These are phyloP conservation scores for Aspidiotus destructor DNA, from an alignment of 2,888 invertebrate species.

Conservation along the genomic window DNA sequence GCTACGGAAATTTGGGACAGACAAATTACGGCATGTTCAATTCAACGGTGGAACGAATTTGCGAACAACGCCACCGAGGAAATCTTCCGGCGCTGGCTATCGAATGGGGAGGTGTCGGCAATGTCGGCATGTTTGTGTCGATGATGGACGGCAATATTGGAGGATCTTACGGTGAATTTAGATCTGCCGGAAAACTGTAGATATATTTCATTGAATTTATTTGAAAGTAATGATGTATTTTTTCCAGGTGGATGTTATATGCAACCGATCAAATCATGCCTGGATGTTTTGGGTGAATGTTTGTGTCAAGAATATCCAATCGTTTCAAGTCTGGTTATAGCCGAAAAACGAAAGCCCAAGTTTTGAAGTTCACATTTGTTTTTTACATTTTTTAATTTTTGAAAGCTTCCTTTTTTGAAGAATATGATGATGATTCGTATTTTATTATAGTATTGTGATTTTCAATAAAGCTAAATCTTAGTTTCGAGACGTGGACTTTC, in stretches of 20 bases:
- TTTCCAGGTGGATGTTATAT: conserved; percentile 18
- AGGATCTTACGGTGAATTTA: conserved; percentile 7
- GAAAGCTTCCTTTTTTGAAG: no score
- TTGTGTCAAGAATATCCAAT: conserved; percentile 16
- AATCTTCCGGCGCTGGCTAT: conserved; percentile 34
- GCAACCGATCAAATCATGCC: conserved; percentile 29
- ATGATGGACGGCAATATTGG: conserved; percentile 32
- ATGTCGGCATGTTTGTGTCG: conserved; percentile 34
- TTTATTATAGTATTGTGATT: no score
- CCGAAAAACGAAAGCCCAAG: neutral
- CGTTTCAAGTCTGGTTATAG: conserved; percentile 10
- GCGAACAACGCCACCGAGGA: conserved; percentile 29
- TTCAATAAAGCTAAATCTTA: no score
- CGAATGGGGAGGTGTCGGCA: conserved; percentile 35
- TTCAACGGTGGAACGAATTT: conserved; percentile 35
- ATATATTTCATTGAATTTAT: neutral
- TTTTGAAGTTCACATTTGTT: neutral
- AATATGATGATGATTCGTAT: no score
- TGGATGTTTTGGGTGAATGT: conserved; percentile 21
- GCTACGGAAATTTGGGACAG: conserved; percentile 34
- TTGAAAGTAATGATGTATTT: neutral
- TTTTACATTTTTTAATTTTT: neutral
- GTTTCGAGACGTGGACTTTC: no score
- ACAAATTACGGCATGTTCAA: conserved; percentile 35
- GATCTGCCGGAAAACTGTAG: neutral